Evolutionary conservation across 2,888 invertebrate species (phyloP), one percentile per base, ranked within the genome.

Genomic region (Apamea crenata): DNA sequence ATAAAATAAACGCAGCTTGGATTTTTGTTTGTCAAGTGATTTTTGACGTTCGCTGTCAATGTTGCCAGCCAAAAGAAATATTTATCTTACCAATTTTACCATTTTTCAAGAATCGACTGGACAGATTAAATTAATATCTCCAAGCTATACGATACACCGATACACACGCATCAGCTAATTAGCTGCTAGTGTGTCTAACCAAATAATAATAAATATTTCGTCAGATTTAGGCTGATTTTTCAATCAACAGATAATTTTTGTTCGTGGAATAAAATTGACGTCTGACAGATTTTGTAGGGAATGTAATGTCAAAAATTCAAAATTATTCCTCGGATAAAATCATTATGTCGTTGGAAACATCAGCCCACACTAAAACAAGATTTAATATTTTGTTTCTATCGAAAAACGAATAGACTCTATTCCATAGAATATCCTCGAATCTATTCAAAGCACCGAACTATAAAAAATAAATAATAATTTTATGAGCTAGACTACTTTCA

Each of bases 1-100:
- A 90, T 90, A 91, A 91, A 92, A 90, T 91, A 92, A 92, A 91
- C 90, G 92, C 91, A 91, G 92, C 90, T 90, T 87, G 87, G 87
- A 86, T 87, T 87, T 86, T 85, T 90, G 82, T 90, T 92, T 92
- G 92, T 91, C 91, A 91, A 90, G 77, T 74, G 53, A 81, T 71
- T 79, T 84, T 86, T 88, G 92, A 92, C 91, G 84, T 88, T 66
- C 78, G 67, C 65, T 77, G 63, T 65, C 21, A 68, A 47, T 50
- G 72, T 81, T 85, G 85, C 79, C 77, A 85, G 29, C 2, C 0
- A 7, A 0, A 16, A n/a, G 29, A 63, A 78, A 67, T 69, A 21
- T 16, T n/a, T 8, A 18, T 16, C 36, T 14, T 66, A 50, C 25
- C 25, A 44, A 18, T 16, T 29, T 14, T 66, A 50, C 25, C 25